Conservation (phyloP, 2,888 invertebrate genomes). For the Drosophila rellima region DNA sequence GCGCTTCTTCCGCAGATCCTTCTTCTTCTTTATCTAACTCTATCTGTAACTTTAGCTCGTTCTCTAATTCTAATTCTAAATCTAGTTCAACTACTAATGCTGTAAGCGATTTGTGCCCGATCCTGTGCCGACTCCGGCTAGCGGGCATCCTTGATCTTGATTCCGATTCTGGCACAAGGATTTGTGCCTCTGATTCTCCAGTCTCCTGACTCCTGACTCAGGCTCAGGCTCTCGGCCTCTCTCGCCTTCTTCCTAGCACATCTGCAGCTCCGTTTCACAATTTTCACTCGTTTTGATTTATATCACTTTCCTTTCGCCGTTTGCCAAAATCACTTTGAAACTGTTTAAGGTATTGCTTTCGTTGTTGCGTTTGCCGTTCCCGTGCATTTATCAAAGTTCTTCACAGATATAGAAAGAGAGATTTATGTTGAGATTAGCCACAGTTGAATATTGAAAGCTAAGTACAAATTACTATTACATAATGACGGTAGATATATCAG, state of each 20-base stretch:
- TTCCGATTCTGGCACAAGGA: slow-evolving; percentile 19
- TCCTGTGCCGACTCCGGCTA: slow-evolving; percentile 49
- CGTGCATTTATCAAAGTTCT: slow-evolving; percentile 67
- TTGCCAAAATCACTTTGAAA: slow-evolving; percentile 76
- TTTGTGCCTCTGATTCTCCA: not conserved
- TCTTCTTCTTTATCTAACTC: slow-evolving; percentile 24
- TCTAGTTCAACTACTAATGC: slow-evolving; percentile 2
- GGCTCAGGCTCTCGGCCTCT: slow-evolving; percentile 21
- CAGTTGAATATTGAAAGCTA: slow-evolving; percentile 9
- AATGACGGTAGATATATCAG: not conserved
- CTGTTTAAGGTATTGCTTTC: slow-evolving; percentile 85
- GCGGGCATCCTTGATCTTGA: slow-evolving; percentile 63
- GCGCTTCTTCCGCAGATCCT: slow-evolving; percentile 65
- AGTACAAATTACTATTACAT: not conserved
- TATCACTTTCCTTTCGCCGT: slow-evolving; percentile 55
- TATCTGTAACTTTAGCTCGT: not conserved
- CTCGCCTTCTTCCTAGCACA: slow-evolving; percentile 42
- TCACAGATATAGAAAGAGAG: slow-evolving; percentile 38
- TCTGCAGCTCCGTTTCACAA: slow-evolving; percentile 41
- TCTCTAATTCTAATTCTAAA: slow-evolving; percentile 22
- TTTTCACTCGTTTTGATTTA: slow-evolving; percentile 28
- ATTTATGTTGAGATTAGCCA: slow-evolving; percentile 29
- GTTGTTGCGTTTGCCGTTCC: slow-evolving; percentile 83
- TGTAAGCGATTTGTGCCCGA: slow-evolving; percentile 47
- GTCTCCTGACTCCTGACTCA: slow-evolving; percentile 1